These are phyloP conservation scores for Geococcyx californianus DNA, from an alignment of 2,113 vertebrate genomes.

Conservation along the genomic window DNA sequence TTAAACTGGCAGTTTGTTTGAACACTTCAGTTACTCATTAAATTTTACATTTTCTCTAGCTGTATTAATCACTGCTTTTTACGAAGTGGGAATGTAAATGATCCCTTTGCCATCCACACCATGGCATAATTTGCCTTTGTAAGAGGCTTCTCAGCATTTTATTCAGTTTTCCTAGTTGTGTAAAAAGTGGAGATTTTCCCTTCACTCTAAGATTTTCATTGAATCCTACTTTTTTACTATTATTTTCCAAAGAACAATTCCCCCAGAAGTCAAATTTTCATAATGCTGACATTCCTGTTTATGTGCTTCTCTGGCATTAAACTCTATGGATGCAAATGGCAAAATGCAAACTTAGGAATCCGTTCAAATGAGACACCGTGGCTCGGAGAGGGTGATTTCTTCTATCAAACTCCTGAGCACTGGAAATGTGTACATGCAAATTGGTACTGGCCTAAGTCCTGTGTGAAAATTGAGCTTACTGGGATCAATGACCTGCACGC, in stretches of 20 bases:
- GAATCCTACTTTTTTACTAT: neutral
- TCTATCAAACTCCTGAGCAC: neutral
- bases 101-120: neutral
- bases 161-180: neutral
- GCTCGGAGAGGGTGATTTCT: neutral
- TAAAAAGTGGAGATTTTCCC: neutral
- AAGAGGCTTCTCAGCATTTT: neutral
- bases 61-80: conserved; percentile 44
- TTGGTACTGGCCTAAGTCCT: neutral
- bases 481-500: neutral
- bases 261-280: neutral
- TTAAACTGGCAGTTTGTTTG: conserved; percentile 29
- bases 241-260: neutral
- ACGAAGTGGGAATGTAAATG: conserved; percentile 12
- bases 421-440: rapidly evolving
- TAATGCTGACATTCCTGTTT: neutral
- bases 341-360: neutral
- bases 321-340: neutral
- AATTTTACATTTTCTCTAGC: conserved; percentile 39
- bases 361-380: neutral
- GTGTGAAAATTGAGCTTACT: neutral
- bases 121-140: neutral
- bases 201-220: neutral
- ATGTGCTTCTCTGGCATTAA: neutral
- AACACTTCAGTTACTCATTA: conserved; percentile 45